Conservation (phyloP, 1,140 invertebrate species). For the Frieseomelitta varia region DNA sequence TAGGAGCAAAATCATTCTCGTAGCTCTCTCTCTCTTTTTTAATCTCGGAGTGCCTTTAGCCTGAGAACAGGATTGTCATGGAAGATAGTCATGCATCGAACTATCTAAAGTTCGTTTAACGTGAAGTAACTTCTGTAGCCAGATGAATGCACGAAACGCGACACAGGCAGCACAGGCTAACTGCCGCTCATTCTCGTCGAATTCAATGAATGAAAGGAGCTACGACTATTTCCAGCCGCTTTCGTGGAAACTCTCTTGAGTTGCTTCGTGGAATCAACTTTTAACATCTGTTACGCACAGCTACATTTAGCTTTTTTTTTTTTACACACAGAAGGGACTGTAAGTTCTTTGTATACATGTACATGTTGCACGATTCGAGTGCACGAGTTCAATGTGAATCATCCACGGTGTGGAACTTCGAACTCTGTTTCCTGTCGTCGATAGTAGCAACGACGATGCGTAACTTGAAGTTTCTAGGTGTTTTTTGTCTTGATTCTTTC, state of each 20-base stretch:
- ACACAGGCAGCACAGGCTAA: too few relatives aligned
- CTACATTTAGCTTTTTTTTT: background rate
- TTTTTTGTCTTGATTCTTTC: background rate
- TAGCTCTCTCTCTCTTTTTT: too few relatives aligned
- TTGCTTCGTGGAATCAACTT: constrained; percentile 32
- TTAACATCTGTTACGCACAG: background rate
- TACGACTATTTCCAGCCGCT: constrained; percentile 19
- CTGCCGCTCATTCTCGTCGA: background rate
- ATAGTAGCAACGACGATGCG: background rate
- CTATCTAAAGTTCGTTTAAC: background rate
- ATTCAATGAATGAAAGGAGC: constrained; percentile 3
- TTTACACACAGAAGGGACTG: background rate
- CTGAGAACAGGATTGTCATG: background rate
- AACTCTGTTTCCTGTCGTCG: background rate
- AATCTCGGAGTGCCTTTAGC: background rate
- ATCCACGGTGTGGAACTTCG: background rate
- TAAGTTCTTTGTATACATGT: background rate
- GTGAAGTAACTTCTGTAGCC: background rate
- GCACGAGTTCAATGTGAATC: background rate
- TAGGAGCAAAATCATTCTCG: background rate
- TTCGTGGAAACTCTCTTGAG: constrained; percentile 24
- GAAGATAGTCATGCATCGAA: background rate
- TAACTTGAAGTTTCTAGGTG: too few relatives aligned
- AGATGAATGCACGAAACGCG: background rate
- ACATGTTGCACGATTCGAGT: background rate